phyloP scores from a whole-genome alignment of 2,888 invertebrate genomes.

The Limnephilus rhombicus region DNA sequence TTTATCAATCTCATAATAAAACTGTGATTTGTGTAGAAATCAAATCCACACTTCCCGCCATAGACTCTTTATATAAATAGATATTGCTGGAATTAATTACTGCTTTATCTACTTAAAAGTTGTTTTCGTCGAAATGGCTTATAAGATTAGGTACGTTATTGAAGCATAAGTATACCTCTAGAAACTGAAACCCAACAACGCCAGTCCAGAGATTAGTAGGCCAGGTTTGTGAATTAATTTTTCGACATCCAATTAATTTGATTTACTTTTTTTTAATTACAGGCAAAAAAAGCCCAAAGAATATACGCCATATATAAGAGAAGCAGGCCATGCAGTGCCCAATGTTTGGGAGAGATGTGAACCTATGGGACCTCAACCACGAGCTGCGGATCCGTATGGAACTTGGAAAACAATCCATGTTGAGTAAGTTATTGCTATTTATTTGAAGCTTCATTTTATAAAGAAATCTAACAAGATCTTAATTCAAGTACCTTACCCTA shows the following conservation, averaged over 20 bases:
- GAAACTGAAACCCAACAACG: background rate
- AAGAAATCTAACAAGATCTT: background rate
- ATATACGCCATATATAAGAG: conserved; percentile 26
- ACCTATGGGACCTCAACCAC: conserved; percentile 79
- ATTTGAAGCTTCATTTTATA: background rate
- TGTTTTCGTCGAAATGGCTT: background rate
- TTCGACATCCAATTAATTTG: background rate
- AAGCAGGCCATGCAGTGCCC: conserved; percentile 54
- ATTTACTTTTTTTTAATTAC: conserved; percentile 29
- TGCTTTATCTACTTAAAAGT: background rate
- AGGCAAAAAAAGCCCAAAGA: conserved; percentile 56
- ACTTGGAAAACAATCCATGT: conserved; percentile 79
- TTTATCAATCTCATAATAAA: too few species aligned
- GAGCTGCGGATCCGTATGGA: conserved; percentile 84
- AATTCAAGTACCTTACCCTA: background rate
- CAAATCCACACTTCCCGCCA: too few species aligned
- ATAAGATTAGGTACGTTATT: background rate
- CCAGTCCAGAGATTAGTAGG: background rate
- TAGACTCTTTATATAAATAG: background rate
- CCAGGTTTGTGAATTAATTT: background rate
- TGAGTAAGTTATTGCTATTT: background rate
- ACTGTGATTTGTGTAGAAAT: too few species aligned
- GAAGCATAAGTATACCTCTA: background rate
- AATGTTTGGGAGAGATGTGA: conserved; percentile 71
- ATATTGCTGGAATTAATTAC: background rate